Base-by-base conservation (phyloP, 2,888 invertebrate species). In the Volucella inanis region DNA sequence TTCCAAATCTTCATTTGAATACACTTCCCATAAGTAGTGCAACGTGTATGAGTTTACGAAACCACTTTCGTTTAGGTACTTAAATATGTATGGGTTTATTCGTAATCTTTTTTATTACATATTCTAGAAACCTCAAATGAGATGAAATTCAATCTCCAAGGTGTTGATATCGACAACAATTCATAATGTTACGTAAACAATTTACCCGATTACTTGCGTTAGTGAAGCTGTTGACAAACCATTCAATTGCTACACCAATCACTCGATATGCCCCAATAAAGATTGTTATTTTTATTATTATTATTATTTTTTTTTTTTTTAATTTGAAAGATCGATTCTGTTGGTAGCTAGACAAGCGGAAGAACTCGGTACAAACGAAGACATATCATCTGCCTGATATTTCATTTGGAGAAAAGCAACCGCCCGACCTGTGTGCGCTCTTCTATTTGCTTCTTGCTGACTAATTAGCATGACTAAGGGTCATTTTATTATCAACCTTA, bases 381-480 rank as follows among this genome's bases (percentile, higher is more conserved):
- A 49, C 39, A 78, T 14, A 76, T 57, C 68, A 79, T 74, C 43
- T 83, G 39, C 55, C 68, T 11, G 43, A 50, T 11, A 43, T 78
- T 39, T 47, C 43, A 45, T 43, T 70, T 57, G 31, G 31, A 31
- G 31, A 31, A 31, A 6, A 6, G 31, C 31, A 6, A 31, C 52
- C 41, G 57, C 31, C 41, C 12, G 47, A 49, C 43, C 59, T 54
- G 43, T 72, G 38, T 61, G 54, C 65, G 64, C 54, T 78, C 52
- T 31, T 68, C 18, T 47, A 39, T 54, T 62, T 11, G 47, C 18
- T 47, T 39, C 47, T 62, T 9, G 47, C 52, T 77, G 76, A 79
- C 77, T 84, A 84, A 80, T 84, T 76, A 84, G 71, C 64, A 18
- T 80, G 84, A 84, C 75, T 71, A 80, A 71, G 61, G 80, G 61